A percentile compares a stretch with the other conserved stretches of the same genome.
phyloP scores from a whole-genome alignment of 2,888 invertebrate species.

The Agriopis aurantiaria region DNA sequence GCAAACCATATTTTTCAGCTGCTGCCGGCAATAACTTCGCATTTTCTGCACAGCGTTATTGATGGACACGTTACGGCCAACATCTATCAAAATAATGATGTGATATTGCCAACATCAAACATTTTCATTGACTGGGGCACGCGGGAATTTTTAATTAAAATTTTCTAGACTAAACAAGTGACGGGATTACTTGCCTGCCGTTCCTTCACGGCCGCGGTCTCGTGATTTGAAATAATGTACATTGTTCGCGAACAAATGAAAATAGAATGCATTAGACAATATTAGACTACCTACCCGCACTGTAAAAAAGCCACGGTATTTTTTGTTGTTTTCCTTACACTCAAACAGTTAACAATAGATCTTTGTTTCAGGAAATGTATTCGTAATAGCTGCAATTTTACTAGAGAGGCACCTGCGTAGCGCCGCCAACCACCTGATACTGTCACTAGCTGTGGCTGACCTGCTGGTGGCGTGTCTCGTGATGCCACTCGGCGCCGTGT shows the following conservation, averaged over 20 bases:
- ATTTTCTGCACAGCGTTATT: conserved; percentile 37
- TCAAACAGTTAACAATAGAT: not conserved
- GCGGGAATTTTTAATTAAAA: conserved; percentile 33
- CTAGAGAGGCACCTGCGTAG: conserved; percentile 94
- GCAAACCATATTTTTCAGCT: conserved; percentile 35
- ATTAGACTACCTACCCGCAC: not conserved
- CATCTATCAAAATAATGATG: conserved; percentile 40
- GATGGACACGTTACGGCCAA: conserved; percentile 37
- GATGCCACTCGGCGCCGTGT: conserved; percentile 92
- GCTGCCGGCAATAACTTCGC: conserved; percentile 30
- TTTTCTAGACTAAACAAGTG: conserved; percentile 31
- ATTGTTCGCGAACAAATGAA: not conserved
- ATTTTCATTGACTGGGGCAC: conserved; percentile 22
- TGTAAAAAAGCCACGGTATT: not conserved
- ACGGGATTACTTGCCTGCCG: not conserved
- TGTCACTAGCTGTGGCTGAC: conserved; percentile 96
- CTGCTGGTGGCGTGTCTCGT: conserved; percentile 94
- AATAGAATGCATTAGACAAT: not conserved
- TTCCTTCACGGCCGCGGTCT: not conserved
- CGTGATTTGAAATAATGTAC: not conserved
- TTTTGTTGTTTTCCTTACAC: not conserved
- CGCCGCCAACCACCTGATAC: conserved; percentile 96
- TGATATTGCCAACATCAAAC: conserved; percentile 35
- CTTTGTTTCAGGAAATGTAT: conserved; percentile 92
- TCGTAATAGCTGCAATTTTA: conserved; percentile 97